Evolutionary conservation across 2,113 vertebrate genomes (phyloP), one percentile per base, ranked within the genome.

Genomic region (Furnarius figulus): DNA sequence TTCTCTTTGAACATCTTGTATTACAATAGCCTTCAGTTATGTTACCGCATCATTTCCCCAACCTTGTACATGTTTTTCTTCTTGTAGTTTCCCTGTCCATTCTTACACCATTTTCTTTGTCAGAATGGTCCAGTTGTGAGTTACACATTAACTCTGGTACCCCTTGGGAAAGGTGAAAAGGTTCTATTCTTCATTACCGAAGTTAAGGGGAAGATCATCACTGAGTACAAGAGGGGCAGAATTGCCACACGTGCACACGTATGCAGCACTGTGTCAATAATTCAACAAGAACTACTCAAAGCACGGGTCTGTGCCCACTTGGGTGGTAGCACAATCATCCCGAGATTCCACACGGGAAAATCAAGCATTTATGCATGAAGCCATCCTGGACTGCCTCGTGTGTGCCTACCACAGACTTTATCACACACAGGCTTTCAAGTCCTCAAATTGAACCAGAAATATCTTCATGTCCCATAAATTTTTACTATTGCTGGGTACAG

Each of bases 261-360:
- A 4, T 18, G 39, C 35, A n/a, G 52, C 17, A 14, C 28, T 56
- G 12, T 39, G 33, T 27, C 80, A 27, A 0, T 28, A 77, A 66
- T 30, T 79, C 33, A 28, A 2, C 14, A 58, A 31, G 6, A 62
- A 15, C 23, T 35, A 72, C 21, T 44, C 58, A n/a, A 55, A 88
- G 20, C 33, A 10, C 0, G 1, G 16, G 15, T 10, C 15, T 21
- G 0, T 19, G 5, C 14, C 49, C 47, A 0, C 73, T 31, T n/a
- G n/a, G 42, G 35, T 68, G 72, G 44, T 33, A 47, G 50, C 58
- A 66, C 22, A 50, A 12, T 40, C 17, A 22, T 31, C 42, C n/a
- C 2, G 2, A 61, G 55, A 15, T 20, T 58, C 59, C 31, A 16
- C 14, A 9, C 10, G 18, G 18, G 59, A 62, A 47, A 66, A 42